phyloP scores from a whole-genome alignment of 2,888 invertebrate species.

The Hipparchia semele region DNA sequence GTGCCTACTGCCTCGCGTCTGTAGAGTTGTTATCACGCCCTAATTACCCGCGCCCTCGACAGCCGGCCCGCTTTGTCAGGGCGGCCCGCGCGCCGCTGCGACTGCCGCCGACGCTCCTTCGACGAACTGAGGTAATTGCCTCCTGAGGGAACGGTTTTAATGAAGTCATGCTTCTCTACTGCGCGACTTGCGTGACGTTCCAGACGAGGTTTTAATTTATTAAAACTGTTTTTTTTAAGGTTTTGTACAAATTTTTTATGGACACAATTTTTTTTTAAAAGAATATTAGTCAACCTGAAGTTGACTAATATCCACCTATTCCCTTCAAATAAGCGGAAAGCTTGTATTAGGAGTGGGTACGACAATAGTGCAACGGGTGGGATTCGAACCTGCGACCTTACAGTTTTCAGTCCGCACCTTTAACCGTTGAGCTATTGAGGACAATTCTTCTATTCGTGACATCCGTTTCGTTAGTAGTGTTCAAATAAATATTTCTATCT shows the following conservation, averaged over 20 bases:
- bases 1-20: conserved; percentile 15
- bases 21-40: conserved; percentile 35
- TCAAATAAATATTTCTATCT: too few relatives aligned
- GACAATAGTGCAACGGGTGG: too few relatives aligned
- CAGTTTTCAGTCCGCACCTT: too few relatives aligned
- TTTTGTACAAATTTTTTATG: not conserved
- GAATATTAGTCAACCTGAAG: too few relatives aligned
- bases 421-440: too few relatives aligned
- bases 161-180: conserved; percentile 16
- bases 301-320: too few relatives aligned
- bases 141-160: conserved; percentile 28
- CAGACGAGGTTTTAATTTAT: not conserved
- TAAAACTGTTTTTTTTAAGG: not conserved
- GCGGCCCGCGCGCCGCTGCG: conserved; percentile 18
- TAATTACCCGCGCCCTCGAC: conserved; percentile 36
- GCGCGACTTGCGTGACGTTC: not conserved
- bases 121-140: conserved; percentile 34
- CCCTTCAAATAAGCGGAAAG: too few relatives aligned
- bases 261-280: too few relatives aligned
- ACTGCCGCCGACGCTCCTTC: conserved; percentile 27
- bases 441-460: too few relatives aligned
- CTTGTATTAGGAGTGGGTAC: too few relatives aligned
- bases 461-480: too few relatives aligned
- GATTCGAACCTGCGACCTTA: too few relatives aligned
- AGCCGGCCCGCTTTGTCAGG: conserved; percentile 27